phyloP scores from a whole-genome alignment of 2,113 vertebrate genomes.

The Phocoena phocoena region DNA sequence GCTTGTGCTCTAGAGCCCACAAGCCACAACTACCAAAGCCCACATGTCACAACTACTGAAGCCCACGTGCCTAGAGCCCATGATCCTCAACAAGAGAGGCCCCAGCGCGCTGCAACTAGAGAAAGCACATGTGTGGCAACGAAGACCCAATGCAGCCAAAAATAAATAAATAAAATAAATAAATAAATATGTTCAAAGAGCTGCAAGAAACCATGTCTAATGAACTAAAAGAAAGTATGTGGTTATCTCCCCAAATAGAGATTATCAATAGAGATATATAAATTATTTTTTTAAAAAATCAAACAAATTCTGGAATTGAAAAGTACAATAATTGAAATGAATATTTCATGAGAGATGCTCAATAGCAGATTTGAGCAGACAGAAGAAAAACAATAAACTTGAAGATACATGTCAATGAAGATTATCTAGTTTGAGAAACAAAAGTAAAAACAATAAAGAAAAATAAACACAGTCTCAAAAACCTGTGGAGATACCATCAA shows the following conservation, averaged over 20 bases:
- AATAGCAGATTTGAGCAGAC: not conserved
- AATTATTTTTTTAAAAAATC: not conserved
- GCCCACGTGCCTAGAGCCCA: too few relatives aligned
- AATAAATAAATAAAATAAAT: too few relatives aligned
- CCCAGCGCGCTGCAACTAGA: too few relatives aligned
- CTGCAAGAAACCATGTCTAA: not conserved
- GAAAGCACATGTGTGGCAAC: too few relatives aligned
- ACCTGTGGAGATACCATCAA: not conserved
- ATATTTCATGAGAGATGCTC: not conserved
- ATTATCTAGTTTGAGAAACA: not conserved
- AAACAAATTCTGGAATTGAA: not conserved
- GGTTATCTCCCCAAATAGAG: not conserved
- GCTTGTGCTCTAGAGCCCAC: too few relatives aligned
- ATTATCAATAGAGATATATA: not conserved
- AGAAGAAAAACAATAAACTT: constrained; percentile 1
- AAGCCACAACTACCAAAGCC: too few relatives aligned
- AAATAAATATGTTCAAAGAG: not conserved
- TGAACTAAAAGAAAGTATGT: not conserved
- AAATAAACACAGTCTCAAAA: constrained; percentile 2
- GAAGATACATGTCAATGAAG: not conserved
- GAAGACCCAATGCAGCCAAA: too few relatives aligned
- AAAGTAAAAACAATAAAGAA: not conserved
- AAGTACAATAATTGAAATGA: constrained; percentile 7
- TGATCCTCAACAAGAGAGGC: too few relatives aligned
- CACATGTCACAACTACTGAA: too few relatives aligned